A percentile compares a stretch with the other conserved stretches of the same genome.
Evolutionary conservation across 2,888 invertebrate species (phyloP).

Genomic region (Eulithis testata): DNA sequence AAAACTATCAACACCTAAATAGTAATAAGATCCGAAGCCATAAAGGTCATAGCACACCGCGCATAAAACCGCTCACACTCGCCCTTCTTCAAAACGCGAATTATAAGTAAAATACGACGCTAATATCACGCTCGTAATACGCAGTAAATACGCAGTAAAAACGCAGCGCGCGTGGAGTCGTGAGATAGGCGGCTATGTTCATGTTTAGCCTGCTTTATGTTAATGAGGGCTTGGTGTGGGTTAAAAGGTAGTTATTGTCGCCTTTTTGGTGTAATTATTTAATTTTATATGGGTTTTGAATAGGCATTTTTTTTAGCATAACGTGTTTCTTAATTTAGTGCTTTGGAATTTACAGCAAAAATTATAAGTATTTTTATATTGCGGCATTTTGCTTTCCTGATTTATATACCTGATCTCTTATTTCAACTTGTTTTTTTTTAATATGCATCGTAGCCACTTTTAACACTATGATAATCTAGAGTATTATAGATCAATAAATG

Average conservation of each 20-base stretch:
- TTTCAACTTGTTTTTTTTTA: too few relatives aligned
- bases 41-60: conserved; percentile 47
- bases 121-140: conserved; percentile 68
- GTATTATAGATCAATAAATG: too few relatives aligned
- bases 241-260: conserved; percentile 48
- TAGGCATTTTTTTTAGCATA: conserved; percentile 6
- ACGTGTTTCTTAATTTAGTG: conserved; percentile 2
- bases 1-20: conserved; percentile 19
- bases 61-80: conserved; percentile 50
- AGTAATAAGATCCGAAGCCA: conserved; percentile 16
- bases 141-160: conserved; percentile 70
- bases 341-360: background rate
- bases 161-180: conserved; percentile 64
- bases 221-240: conserved; percentile 53
- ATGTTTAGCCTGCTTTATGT: conserved; percentile 58
- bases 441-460: too few relatives aligned
- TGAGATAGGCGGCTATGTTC: conserved; percentile 60
- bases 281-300: conserved; percentile 27
- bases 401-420: too few relatives aligned
- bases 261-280: conserved; percentile 38
- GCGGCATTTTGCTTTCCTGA: background rate
- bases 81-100: conserved; percentile 56
- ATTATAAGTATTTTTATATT: background rate
- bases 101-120: conserved; percentile 66
- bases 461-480: too few relatives aligned